Percentiles rank a stretch among this genome's conserved stretches.
Conservation (phyloP, 2,113 vertebrate species). For the Chionis minor region DNA sequence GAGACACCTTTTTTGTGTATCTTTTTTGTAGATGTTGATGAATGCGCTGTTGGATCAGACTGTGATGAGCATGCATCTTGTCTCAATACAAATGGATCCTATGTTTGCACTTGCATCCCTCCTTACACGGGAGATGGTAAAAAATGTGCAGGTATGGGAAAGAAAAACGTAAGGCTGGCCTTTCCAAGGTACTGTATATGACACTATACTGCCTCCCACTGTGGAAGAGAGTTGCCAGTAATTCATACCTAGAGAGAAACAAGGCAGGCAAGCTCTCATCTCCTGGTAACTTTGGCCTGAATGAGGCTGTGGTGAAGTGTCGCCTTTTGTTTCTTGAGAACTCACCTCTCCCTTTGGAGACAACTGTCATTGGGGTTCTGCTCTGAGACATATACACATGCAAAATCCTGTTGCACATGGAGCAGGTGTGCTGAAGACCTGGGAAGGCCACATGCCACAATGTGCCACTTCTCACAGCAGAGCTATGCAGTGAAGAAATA, state of each 20-base stretch:
- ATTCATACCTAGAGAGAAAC: background rate
- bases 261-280: background rate
- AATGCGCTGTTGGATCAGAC: constrained; percentile 93
- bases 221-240: background rate
- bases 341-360: background rate
- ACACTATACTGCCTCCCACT: background rate
- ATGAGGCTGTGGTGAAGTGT: background rate
- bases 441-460: background rate
- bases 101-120: constrained; percentile 85
- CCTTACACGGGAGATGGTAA: constrained; percentile 92
- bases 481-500: background rate
- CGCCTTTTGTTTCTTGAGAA: background rate
- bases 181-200: background rate
- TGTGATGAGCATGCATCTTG: constrained; percentile 88
- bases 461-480: background rate
- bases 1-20: background rate
- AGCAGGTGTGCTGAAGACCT: background rate
- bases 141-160: constrained; percentile 88
- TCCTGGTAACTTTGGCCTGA: background rate
- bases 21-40: constrained; percentile 86
- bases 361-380: background rate
- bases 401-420: background rate
- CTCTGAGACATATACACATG: fast-evolving
- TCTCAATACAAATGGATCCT: constrained; percentile 92
- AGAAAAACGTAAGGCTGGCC: background rate